Percentiles rank a stretch among this genome's conserved stretches.
Conservation (phyloP, 1,140 invertebrate species). For the Laupala kohalensis region DNA sequence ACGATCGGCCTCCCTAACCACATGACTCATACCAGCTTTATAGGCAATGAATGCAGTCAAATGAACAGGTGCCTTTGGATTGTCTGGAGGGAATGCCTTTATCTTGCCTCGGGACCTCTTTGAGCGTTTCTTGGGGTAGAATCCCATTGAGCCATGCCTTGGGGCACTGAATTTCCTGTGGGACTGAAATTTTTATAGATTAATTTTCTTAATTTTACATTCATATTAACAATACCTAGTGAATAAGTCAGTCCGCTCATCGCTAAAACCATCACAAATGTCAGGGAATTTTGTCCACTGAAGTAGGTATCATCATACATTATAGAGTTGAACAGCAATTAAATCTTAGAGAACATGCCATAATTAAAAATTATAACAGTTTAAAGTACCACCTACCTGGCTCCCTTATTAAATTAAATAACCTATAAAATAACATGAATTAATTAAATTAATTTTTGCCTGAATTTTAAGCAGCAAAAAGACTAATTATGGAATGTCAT, state of each 20-base stretch:
- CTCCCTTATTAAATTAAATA: no score
- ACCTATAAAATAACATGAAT: no score
- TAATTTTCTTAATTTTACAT: background rate
- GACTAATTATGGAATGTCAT: no score
- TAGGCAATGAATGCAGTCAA: conserved; percentile 96
- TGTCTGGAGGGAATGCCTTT: conserved; percentile 99
- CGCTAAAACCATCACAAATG: background rate
- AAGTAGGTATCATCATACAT: background rate
- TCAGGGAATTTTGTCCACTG: background rate
- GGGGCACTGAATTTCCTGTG: conserved; percentile 99
- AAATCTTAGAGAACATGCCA: no score
- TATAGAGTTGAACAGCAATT: no score
- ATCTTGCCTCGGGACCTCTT: conserved; percentile 93
- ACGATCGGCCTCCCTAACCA: conserved; percentile 96
- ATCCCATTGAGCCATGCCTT: conserved; percentile 98
- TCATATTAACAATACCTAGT: background rate
- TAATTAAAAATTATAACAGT: no score
- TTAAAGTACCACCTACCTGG: no score
- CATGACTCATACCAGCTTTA: conserved; percentile 99
- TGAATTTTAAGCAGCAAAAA: no score
- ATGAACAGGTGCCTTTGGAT: conserved; percentile 90
- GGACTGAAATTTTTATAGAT: conserved; percentile 50
- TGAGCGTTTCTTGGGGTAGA: conserved; percentile 96
- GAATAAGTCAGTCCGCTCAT: background rate
- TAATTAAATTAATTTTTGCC: no score